Base-by-base conservation (phyloP, 2,888 invertebrate species). In the Nycteola revayana region DNA sequence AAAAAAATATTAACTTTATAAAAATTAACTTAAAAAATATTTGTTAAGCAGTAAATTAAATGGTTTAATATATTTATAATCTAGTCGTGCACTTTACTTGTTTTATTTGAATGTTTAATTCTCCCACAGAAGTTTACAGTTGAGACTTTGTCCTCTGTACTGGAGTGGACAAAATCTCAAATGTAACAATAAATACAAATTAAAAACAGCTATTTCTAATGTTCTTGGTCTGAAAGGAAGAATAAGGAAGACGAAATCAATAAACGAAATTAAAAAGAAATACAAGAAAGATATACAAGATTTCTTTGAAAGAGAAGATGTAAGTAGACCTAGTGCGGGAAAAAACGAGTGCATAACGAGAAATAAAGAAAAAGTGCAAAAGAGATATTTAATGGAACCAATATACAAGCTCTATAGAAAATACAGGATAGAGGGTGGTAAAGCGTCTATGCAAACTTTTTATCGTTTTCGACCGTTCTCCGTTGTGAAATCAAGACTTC, bases 381-480 rank as follows among this genome's bases (percentile, higher is more conserved):
- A 36, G 22, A 26, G 47, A 23, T 51, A 51, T 20, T 35, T 51
- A 31, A 18, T 37, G 9, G 40, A 44, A 22, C 29, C 42, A 9
- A 24, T 40, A 11, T 25, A 40, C 27, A 42, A 40, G 32, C 36
- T 56, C 23, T 36, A 48, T 32, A 36, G 31, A 25, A 51, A 50
- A 35, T 56, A 45, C 34, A 43, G 28, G 24, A 9, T 24, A 10
- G 47, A 48, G 32, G 48, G 44, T 9, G 49, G 49, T 28, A 42
- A 38, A 38, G 33, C 28, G 25, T 47, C 46, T 22, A 41, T 38
- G 20, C 14, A 35, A 21, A 45, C 44, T 25, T 54, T 57, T 37
- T 40, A 35, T 37, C 36, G 39, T 18, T 46, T 41, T 30, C 46
- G 46, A 29, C 51, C 53, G 10, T 52, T 52, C 27, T 52, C 46